Evolutionary conservation across 2,113 vertebrate genomes (phyloP).

Genomic region (Chelonoidis abingdonii): DNA sequence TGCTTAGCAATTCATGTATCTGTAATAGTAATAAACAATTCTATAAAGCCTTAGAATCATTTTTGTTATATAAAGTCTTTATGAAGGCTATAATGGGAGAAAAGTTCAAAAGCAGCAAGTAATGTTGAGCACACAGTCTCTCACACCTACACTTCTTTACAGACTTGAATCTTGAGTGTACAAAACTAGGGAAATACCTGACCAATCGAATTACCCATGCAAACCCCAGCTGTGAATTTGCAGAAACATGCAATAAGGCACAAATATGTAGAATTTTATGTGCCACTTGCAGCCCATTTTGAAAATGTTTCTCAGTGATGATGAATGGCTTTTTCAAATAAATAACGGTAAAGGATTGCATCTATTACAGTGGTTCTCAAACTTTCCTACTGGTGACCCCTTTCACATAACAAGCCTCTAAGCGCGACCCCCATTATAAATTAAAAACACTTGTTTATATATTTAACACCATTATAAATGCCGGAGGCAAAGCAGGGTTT

Average conservation of each 20-base stretch:
- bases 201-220: background rate
- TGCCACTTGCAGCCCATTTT: background rate
- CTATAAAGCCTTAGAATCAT: background rate
- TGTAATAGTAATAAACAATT: conserved; percentile 13
- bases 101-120: background rate
- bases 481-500: no score
- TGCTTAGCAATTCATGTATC: conserved; percentile 29
- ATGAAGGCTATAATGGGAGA: background rate
- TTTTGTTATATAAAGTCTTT: background rate
- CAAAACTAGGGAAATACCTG: background rate
- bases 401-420: no score
- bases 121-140: background rate
- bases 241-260: background rate
- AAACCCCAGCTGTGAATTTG: background rate
- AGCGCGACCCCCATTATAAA: no score
- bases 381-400: no score
- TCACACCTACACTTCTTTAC: background rate
- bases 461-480: no score
- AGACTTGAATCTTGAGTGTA: background rate
- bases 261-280: background rate
- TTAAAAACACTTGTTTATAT: no score
- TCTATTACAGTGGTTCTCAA: no score
- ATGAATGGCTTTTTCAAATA: background rate
- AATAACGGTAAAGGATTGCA: background rate
- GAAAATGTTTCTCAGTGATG: background rate